Evolutionary conservation across 2,888 invertebrate genomes (phyloP).

Genomic region (Clanis bilineata): DNA sequence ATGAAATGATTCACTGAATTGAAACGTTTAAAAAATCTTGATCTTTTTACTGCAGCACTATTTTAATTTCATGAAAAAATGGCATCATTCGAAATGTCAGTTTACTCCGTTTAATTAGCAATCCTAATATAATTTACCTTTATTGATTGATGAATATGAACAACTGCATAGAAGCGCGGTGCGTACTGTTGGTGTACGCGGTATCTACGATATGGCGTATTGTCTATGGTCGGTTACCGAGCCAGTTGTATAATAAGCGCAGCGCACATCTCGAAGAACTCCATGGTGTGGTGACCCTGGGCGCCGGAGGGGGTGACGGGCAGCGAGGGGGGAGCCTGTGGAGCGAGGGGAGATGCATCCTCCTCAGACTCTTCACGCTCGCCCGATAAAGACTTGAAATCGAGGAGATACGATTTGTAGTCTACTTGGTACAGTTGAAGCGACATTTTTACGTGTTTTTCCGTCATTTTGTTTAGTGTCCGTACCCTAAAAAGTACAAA

Average conservation of each 20-base stretch:
- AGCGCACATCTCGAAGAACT: constrained; percentile 99
- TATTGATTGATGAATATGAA: too few relatives aligned
- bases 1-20: too few relatives aligned
- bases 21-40: too few relatives aligned
- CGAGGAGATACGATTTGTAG: constrained; percentile 97
- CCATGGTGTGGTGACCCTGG: constrained; percentile 97
- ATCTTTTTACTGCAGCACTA: too few relatives aligned
- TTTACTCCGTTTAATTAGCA: too few relatives aligned
- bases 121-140: not conserved
- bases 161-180: too few relatives aligned
- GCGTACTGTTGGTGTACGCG: not conserved
- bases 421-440: constrained; percentile 99
- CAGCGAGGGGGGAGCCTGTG: constrained; percentile 45
- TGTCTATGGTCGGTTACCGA: constrained; percentile 79
- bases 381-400: constrained; percentile 96
- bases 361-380: constrained; percentile 84
- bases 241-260: constrained; percentile 98
- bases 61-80: too few relatives aligned
- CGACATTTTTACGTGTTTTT: constrained; percentile 97
- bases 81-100: too few relatives aligned
- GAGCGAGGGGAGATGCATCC: constrained; percentile 50
- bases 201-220: not conserved
- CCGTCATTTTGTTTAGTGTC: constrained; percentile 92
- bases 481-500: constrained; percentile 85
- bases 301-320: constrained; percentile 40